phyloP scores from a whole-genome alignment of 2,797 vertebrate genomes.

The Acrossocheilus wenchowensis region DNA sequence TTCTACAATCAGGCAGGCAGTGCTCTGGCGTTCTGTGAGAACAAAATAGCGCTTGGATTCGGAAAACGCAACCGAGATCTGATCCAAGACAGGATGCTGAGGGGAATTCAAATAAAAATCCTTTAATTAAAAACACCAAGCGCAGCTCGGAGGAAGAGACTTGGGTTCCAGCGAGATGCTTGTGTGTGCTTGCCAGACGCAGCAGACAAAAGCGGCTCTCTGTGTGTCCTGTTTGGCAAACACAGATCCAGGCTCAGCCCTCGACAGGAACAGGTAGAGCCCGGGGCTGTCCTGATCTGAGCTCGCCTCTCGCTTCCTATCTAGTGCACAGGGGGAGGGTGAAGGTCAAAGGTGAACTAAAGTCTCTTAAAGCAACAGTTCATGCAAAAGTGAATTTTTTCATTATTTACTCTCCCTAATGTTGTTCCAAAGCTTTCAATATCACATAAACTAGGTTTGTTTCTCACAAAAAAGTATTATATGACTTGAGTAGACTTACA shows the following conservation, averaged over 20 bases:
- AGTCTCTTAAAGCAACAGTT: neutral
- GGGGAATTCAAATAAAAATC: conserved; percentile 26
- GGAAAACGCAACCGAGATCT: conserved; percentile 1
- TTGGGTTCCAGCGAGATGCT: conserved; percentile 51
- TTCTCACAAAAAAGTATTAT: neutral
- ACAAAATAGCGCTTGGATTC: conserved; percentile 6
- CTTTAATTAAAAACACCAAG: conserved; percentile 57
- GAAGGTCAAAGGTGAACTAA: neutral
- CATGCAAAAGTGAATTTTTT: neutral
- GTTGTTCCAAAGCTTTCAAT: neutral
- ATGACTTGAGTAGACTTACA: neutral
- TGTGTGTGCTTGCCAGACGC: conserved; percentile 42
- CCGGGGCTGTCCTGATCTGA: neutral
- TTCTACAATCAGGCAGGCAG: neutral
- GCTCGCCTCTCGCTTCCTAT: neutral
- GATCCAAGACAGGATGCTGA: conserved; percentile 37
- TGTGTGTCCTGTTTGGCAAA: conserved; percentile 56
- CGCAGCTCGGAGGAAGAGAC: conserved; percentile 47
- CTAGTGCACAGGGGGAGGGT: neutral
- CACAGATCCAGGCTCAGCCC: neutral
- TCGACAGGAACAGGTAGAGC: neutral
- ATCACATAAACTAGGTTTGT: neutral
- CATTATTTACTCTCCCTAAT: too few relatives aligned
- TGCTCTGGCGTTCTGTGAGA: neutral
- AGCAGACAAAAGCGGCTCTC: conserved; percentile 61